Evolutionary conservation across 2,113 vertebrate genomes (phyloP), one percentile per base, ranked within the genome.

Genomic region (Pteronura brasiliensis): DNA sequence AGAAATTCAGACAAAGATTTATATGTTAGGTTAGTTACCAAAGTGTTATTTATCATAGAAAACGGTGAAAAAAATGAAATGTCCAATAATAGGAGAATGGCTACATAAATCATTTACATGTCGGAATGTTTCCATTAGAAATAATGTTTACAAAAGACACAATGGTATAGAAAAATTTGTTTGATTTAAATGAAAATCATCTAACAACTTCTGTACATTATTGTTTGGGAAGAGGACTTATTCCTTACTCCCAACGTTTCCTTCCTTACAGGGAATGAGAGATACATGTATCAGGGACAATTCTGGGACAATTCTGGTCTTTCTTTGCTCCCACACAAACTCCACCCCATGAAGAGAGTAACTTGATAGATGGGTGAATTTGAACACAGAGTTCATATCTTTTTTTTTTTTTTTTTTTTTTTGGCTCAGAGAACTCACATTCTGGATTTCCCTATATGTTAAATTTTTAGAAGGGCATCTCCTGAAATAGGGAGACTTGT

Each of bases 11-110:
- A 90, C 44, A n/a, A 90, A 86, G 85, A 82, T 82, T 89, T 95
- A 86, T 91, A 97, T 42, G 18, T 93, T 93, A 92, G 96, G 34
- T 85, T 81, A 94, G 76, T 94, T 84, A 71, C 57, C 6, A n/a
- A 44, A 42, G 90, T 92, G 76, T 84, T 97, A 93, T 94, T 93
- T 90, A 90, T 97, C 80, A 77, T 29, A 69, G 39, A 59, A 93
- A 93, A 91, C 29, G 61, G 59, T 80, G 69, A 47, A 67, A 97
- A 92, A 97, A 96, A 93, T 97, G 84, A 97, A 93, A 92, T 86
- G 79, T 57, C 61, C 31, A 65, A 57, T 96, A 57, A 55, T 69
- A 95, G 63, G 55, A 29, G 42, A 74, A 82, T 87, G 67, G 59
- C 34, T 59, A 79, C 69, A 94, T 93, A 95, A 94, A 93, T 97